These are phyloP conservation scores for Anneissia japonica DNA, from an alignment of 35 echinoderm and acorn worm genomes.

Conservation along the genomic window DNA sequence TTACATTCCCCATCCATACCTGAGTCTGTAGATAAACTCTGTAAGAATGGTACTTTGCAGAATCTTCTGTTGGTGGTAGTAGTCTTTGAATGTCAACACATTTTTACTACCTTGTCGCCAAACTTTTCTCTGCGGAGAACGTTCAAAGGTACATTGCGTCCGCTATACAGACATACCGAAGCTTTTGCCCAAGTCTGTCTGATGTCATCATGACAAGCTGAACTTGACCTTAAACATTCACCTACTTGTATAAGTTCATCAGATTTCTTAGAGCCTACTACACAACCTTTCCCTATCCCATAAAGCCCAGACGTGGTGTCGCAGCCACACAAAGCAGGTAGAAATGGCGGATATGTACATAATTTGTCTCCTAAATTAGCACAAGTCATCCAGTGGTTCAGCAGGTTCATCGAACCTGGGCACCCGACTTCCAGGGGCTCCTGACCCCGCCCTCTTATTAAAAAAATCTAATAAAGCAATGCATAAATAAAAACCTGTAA, in stretches of 20 bases:
- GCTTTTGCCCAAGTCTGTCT: background rate
- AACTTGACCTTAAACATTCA: background rate
- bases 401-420: too few relatives aligned
- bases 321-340: slow-evolving; percentile 33
- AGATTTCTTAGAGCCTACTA: background rate
- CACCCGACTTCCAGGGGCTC: too few relatives aligned
- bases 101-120: background rate
- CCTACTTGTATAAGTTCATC: background rate
- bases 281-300: slow-evolving; percentile 31
- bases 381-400: too few relatives aligned
- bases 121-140: background rate
- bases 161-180: background rate
- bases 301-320: slow-evolving; percentile 37
- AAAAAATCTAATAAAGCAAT: too few relatives aligned
- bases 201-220: background rate
- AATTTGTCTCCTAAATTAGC: background rate
- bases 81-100: background rate
- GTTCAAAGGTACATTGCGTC: background rate
- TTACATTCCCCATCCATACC: background rate
- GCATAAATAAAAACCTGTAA: too few relatives aligned
- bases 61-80: slow-evolving; percentile 2
- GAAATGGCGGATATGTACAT: slow-evolving; percentile 16
- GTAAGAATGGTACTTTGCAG: slow-evolving; percentile 6
- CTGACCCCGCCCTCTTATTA: too few relatives aligned
- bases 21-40: slow-evolving; percentile 9